Evolutionary conservation across 2,113 vertebrate species (phyloP).

Genomic region (Panurus biarmicus): DNA sequence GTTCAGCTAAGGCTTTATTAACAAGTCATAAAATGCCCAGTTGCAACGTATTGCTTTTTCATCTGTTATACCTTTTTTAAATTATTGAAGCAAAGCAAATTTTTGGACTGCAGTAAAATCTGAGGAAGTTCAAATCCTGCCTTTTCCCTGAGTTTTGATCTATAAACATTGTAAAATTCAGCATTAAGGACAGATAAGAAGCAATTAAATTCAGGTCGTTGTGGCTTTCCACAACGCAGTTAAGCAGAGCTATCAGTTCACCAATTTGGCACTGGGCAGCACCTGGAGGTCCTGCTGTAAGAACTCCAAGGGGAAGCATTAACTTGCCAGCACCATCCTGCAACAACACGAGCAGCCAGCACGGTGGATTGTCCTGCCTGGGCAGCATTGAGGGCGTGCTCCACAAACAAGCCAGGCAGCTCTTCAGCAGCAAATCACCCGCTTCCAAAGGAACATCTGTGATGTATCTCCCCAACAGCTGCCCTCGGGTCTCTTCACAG

Average conservation of each 20-base stretch:
- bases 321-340: conserved; percentile 55
- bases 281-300: conserved; percentile 36
- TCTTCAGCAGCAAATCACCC: not conserved
- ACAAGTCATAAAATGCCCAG: not conserved
- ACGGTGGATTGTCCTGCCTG: not conserved
- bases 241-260: not conserved
- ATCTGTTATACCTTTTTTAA: not conserved
- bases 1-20: not conserved
- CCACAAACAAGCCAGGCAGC: not conserved
- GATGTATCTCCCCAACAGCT: not conserved
- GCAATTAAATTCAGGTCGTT: not conserved
- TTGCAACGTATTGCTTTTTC: not conserved
- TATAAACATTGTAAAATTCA: not conserved
- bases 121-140: not conserved
- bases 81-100: not conserved
- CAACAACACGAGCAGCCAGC: not conserved
- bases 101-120: not conserved
- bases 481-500: not conserved
- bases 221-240: not conserved
- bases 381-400: not conserved
- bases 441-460: conserved; percentile 3
- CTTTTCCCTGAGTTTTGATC: not conserved
- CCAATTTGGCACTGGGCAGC: not conserved
- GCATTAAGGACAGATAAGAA: not conserved
- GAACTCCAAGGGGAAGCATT: conserved; percentile 60